Percentiles rank a stretch among this genome's conserved stretches.
These are phyloP conservation scores for Himantopus leucocephalus DNA, from an alignment of 2,113 vertebrate species.

Conservation along the genomic window DNA sequence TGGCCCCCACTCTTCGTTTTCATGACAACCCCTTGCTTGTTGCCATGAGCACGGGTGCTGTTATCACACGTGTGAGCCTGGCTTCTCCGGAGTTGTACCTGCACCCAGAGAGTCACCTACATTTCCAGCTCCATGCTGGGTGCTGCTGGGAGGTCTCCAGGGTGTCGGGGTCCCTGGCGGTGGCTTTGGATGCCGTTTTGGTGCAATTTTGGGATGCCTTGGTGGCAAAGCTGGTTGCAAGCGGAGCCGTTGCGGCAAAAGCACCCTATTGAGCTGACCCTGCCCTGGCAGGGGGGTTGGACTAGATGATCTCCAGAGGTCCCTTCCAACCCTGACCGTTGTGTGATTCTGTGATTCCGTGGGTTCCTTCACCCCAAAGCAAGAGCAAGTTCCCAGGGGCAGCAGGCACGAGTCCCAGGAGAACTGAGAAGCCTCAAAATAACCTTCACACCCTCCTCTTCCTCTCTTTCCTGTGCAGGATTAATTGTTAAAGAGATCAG, in stretches of 20 bases:
- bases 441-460: neutral
- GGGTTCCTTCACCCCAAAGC: neutral
- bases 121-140: neutral
- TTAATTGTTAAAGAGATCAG: constrained; percentile 94
- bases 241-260: accelerated
- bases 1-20: neutral
- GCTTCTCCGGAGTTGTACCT: neutral
- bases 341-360: too few relatives aligned
- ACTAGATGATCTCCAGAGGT: too few relatives aligned
- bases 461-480: constrained; percentile 68
- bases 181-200: neutral
- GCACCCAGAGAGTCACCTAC: neutral
- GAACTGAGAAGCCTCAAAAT: neutral
- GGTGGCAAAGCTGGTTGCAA: neutral
- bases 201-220: neutral
- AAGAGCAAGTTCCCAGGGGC: neutral
- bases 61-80: neutral
- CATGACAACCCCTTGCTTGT: neutral
- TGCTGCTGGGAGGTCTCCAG: neutral
- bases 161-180: neutral
- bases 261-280: accelerated
- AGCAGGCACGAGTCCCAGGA: accelerated
- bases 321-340: too few relatives aligned
- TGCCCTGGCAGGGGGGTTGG: too few relatives aligned
- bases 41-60: neutral